Conservation (phyloP, 2,888 invertebrate genomes). For the Aspidiotus rigidus region DNA sequence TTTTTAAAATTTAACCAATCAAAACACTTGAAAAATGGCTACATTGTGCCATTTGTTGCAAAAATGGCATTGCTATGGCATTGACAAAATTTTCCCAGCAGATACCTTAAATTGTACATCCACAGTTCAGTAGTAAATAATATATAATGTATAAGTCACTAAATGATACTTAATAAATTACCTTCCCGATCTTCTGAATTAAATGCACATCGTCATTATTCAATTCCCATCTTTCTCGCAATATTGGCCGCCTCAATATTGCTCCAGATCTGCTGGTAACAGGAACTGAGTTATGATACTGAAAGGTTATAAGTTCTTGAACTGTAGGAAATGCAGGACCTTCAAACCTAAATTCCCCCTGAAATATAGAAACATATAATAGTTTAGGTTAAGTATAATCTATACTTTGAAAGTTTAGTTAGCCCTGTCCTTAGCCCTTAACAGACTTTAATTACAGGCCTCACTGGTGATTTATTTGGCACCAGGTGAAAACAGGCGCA, state of each 20-base stretch:
- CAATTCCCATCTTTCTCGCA: slow-evolving; percentile 86
- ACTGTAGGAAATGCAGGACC: slow-evolving; percentile 89
- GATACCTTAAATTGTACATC: too few species aligned
- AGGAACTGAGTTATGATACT: slow-evolving; percentile 72
- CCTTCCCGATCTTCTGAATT: slow-evolving; percentile 86
- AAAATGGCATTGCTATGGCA: too few species aligned
- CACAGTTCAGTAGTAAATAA: neutral
- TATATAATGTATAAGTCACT: neutral
- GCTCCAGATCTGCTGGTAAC: slow-evolving; percentile 90
- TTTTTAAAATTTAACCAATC: too few species aligned
- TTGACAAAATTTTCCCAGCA: too few species aligned
- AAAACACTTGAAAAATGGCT: too few species aligned
- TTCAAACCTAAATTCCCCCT: slow-evolving; percentile 89
- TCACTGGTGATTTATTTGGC: too few species aligned
- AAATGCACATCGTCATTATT: slow-evolving; percentile 90
- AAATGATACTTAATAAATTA: slow-evolving; percentile 45
- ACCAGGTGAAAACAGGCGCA: too few species aligned
- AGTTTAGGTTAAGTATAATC: too few species aligned
- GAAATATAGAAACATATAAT: slow-evolving; percentile 34
- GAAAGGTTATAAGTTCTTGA: slow-evolving; percentile 80
- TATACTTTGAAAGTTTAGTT: too few species aligned
- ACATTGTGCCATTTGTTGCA: too few species aligned
- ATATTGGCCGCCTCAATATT: slow-evolving; percentile 73
- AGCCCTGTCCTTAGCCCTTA: too few species aligned
- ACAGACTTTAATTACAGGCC: too few species aligned